Conservation (phyloP, 2,888 invertebrate species). For the Eumacrocentrus americanus region DNA sequence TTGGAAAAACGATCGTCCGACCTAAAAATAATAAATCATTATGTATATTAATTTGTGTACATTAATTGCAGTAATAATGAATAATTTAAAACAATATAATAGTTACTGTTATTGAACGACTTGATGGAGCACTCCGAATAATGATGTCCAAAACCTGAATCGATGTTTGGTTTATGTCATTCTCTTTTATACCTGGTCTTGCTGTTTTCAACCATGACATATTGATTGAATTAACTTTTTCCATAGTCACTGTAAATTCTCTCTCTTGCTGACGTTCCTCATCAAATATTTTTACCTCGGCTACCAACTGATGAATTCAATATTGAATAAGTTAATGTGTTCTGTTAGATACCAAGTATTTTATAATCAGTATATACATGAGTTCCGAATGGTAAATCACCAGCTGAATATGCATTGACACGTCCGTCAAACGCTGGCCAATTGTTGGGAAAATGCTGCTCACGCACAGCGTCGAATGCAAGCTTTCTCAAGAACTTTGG, state of each 20-base stretch:
- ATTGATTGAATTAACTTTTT: conserved; percentile 66
- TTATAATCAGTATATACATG: conserved; percentile 43
- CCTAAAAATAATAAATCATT: no score
- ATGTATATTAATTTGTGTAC: no score
- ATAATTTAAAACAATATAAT: no score
- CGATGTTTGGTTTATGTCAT: conserved; percentile 68
- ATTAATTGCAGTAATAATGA: no score
- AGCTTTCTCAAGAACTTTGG: conserved; percentile 69
- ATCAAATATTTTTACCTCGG: conserved; percentile 60
- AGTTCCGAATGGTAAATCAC: conserved; percentile 60
- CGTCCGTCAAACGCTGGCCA: conserved; percentile 76
- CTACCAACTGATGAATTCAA: no score
- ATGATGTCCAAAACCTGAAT: conserved; percentile 87
- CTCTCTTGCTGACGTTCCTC: conserved; percentile 47
- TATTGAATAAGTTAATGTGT: no score
- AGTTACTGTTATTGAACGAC: conserved; percentile 49
- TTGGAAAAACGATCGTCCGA: conserved; percentile 81
- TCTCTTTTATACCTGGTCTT: conserved; percentile 71
- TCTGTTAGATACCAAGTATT: no score
- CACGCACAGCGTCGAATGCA: conserved; percentile 60
- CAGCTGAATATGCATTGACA: conserved; percentile 70
- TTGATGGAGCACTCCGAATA: conserved; percentile 70
- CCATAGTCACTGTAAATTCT: conserved; percentile 64
- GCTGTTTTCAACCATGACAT: conserved; percentile 62
- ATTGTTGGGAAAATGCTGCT: conserved; percentile 58